Conservation (phyloP, 2,888 invertebrate genomes). For the Leptura quadrifasciata region DNA sequence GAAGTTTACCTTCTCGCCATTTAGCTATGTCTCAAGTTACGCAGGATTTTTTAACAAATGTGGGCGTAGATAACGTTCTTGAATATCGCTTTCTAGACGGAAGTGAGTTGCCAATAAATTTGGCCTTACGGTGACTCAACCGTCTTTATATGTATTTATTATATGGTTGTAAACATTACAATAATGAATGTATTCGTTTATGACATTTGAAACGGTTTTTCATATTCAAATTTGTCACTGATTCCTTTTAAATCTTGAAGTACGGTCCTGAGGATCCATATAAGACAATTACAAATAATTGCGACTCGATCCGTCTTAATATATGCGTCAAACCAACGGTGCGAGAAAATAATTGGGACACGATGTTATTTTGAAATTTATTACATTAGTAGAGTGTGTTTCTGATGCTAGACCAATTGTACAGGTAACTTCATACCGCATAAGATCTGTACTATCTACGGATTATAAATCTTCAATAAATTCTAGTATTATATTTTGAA, state of each 20-base stretch:
- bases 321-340: constrained; percentile 73
- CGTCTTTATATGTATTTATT: too few species aligned
- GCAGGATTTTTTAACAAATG: too few species aligned
- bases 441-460: constrained; percentile 48
- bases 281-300: constrained; percentile 68
- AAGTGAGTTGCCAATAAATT: too few species aligned
- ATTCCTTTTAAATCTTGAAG: constrained; percentile 35
- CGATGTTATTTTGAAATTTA: constrained; percentile 73
- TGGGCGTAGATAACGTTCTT: too few species aligned
- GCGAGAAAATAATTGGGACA: constrained; percentile 74
- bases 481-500: constrained; percentile 65
- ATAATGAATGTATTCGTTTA: too few species aligned
- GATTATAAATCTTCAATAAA: constrained; percentile 68
- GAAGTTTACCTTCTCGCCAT: too few species aligned
- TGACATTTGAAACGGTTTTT: neutral
- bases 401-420: constrained; percentile 44
- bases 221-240: neutral
- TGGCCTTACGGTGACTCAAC: neutral
- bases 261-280: constrained; percentile 50
- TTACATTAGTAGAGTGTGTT: constrained; percentile 58
- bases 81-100: too few species aligned
- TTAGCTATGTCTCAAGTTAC: too few species aligned
- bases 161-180: too few species aligned
- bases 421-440: constrained; percentile 27
- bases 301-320: constrained; percentile 69